Evolutionary conservation across 2,113 vertebrate species (phyloP).

Genomic region (Ciconia boyciana): DNA sequence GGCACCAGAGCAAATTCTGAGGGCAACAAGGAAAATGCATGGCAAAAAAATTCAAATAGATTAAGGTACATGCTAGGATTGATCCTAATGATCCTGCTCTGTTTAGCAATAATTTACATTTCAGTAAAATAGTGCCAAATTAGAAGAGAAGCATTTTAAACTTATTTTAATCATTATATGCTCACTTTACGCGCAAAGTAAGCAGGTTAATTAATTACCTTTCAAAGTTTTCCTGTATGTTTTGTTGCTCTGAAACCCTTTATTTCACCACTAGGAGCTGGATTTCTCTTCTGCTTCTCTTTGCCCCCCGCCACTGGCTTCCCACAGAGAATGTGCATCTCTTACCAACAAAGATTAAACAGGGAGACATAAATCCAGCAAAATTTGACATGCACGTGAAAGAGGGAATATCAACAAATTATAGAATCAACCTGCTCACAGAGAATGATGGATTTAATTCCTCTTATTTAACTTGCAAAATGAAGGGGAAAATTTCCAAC

Average conservation of each 20-base stretch:
- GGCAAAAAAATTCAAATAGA: not conserved
- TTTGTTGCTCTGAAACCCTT: not conserved
- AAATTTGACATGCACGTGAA: not conserved
- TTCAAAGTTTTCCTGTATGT: not conserved
- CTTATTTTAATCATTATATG: not conserved
- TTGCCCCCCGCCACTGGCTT: not conserved
- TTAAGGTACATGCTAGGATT: not conserved
- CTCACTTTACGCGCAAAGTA: not conserved
- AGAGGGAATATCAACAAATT: slow-evolving; percentile 12
- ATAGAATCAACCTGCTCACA: not conserved
- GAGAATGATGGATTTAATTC: not conserved
- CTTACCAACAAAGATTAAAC: not conserved
- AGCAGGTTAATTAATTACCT: not conserved
- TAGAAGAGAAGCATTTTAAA: not conserved
- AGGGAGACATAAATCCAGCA: slow-evolving; percentile 3
- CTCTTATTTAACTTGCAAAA: not conserved
- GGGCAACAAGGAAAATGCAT: not conserved
- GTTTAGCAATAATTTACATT: not conserved
- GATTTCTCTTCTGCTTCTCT: not conserved
- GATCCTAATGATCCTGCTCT: not conserved
- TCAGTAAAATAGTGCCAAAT: not conserved
- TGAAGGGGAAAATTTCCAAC: slow-evolving; percentile 19
- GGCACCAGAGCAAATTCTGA: not conserved
- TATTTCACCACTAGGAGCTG: not conserved
- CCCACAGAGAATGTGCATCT: not conserved